Percentiles rank a stretch among this genome's conserved stretches.
Evolutionary conservation across 2,113 vertebrate species (phyloP).

Genomic region (Litocranius walleri): DNA sequence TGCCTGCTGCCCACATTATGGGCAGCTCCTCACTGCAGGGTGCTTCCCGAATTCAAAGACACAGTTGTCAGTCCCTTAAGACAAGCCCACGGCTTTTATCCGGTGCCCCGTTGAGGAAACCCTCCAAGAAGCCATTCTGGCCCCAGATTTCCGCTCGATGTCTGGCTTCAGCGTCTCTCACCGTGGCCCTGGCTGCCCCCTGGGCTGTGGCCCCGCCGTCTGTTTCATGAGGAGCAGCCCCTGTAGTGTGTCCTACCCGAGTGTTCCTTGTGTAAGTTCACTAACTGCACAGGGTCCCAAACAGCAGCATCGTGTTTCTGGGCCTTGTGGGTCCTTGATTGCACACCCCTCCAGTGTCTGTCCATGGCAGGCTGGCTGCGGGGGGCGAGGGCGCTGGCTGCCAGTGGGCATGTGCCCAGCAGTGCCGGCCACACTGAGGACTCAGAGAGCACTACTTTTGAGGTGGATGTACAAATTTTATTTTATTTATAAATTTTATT

Average conservation of each 20-base stretch:
- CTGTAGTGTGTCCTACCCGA: not conserved
- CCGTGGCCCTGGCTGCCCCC: not conserved
- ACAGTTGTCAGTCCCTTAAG: fast-evolving
- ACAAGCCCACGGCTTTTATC: not conserved
- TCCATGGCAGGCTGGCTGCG: not conserved
- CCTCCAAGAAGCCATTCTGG: not conserved
- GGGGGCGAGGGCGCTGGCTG: fast-evolving
- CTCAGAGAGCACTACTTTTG: not conserved
- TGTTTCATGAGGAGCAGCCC: not conserved
- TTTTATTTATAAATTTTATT: not conserved
- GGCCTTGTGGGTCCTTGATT: not conserved
- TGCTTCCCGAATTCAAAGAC: not conserved
- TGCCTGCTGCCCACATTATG: not conserved
- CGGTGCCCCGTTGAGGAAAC: not conserved
- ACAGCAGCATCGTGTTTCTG: fast-evolving
- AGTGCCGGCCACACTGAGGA: not conserved
- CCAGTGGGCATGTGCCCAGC: not conserved
- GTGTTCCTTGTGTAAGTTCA: not conserved
- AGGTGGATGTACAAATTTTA: not conserved
- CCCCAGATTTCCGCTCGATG: not conserved
- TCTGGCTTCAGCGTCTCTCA: not conserved
- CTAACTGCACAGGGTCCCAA: not conserved
- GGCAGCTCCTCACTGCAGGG: not conserved
- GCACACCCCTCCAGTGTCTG: fast-evolving
- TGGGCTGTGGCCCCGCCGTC: not conserved